phyloP scores from a whole-genome alignment of 2,113 vertebrate genomes.

The Catharus fuscescens region DNA sequence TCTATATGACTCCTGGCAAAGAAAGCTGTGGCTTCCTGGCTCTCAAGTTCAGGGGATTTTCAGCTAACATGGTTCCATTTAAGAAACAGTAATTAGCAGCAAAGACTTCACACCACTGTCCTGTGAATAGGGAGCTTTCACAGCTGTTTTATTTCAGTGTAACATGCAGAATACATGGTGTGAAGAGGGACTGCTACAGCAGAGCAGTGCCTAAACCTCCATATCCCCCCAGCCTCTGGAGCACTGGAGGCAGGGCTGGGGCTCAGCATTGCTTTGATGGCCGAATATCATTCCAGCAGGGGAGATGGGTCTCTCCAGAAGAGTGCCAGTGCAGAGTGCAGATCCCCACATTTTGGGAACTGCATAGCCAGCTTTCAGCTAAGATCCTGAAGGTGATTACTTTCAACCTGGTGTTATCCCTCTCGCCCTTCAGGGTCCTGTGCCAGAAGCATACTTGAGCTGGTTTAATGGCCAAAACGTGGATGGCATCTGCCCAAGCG shows the following conservation, averaged over 20 bases:
- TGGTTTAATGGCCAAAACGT: background rate
- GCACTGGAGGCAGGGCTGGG: background rate
- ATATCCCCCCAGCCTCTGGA: background rate
- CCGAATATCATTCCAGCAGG: accelerated
- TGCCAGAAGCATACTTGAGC: background rate
- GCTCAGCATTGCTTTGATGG: background rate
- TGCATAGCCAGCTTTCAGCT: background rate
- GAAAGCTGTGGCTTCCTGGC: background rate
- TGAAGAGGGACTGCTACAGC: background rate
- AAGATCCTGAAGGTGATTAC: background rate
- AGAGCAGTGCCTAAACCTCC: background rate
- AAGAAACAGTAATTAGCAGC: background rate
- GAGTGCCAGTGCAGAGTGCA: background rate
- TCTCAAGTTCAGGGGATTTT: background rate
- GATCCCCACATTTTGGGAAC: background rate
- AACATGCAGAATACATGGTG: background rate
- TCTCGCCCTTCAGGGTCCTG: background rate
- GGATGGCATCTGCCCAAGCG: background rate
- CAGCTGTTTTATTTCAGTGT: background rate
- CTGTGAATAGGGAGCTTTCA: background rate
- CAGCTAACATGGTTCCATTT: background rate
- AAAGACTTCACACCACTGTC: background rate
- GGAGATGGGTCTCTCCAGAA: background rate
- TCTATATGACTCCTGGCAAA: background rate
- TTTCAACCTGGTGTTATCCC: background rate